Evolutionary conservation across 2,113 vertebrate species (phyloP).

Genomic region (Pteronura brasiliensis): DNA sequence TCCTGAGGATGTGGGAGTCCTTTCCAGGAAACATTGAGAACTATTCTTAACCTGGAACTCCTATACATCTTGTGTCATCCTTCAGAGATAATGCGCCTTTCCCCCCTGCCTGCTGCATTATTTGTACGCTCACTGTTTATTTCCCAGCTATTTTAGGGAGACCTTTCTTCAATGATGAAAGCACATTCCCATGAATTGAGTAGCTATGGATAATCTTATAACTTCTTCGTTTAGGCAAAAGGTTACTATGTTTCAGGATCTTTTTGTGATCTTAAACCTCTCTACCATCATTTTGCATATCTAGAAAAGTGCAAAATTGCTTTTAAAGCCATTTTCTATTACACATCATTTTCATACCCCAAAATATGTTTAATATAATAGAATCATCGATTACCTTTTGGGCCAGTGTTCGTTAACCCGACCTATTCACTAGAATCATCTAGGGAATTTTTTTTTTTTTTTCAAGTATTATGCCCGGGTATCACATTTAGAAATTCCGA

Average conservation of each 20-base stretch:
- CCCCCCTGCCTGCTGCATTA: neutral
- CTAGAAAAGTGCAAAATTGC: neutral
- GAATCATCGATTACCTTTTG: neutral
- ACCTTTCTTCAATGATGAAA: constrained; percentile 45
- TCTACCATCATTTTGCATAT: constrained; percentile 18
- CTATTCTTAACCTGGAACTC: constrained; percentile 68
- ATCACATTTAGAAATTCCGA: neutral
- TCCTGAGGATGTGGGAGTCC: constrained; percentile 68
- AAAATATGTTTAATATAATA: neutral
- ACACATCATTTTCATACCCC: neutral
- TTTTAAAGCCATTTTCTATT: constrained; percentile 1
- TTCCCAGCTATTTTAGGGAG: constrained; percentile 66
- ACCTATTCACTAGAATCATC: neutral
- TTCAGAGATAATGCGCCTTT: constrained; percentile 54
- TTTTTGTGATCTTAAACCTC: neutral
- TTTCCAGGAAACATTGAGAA: constrained; percentile 65
- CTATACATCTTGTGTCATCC: constrained; percentile 63
- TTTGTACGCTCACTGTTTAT: constrained; percentile 36
- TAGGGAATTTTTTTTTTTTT: neutral
- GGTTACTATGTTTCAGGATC: constrained; percentile 3
- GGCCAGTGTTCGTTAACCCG: neutral
- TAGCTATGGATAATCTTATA: constrained; percentile 1
- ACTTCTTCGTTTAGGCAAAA: constrained; percentile 51
- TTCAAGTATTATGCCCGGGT: neutral
- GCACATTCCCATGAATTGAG: neutral